Percentiles rank a stretch among this genome's conserved stretches.
Evolutionary conservation across 2,888 invertebrate genomes (phyloP).

Genomic region (Orthosia cruda): DNA sequence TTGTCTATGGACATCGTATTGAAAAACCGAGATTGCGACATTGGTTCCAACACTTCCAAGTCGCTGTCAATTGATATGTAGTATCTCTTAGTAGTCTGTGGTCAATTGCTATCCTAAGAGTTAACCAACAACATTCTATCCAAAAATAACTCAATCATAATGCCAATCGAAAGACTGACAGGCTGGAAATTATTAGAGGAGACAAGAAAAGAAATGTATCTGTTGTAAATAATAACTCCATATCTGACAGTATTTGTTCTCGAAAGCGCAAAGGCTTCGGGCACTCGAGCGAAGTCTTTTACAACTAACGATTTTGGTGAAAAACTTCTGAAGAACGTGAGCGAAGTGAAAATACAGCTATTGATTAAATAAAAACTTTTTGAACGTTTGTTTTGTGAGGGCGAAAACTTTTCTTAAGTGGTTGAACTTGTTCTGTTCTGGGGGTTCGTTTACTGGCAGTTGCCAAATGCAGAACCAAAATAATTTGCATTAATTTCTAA

Average conservation of each 20-base stretch:
- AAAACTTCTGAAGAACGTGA: constrained; percentile 36
- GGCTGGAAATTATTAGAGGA: constrained; percentile 48
- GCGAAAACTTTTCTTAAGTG: constrained; percentile 32
- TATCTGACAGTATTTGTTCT: constrained; percentile 44
- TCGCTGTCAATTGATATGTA: constrained; percentile 18
- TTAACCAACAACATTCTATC: neutral
- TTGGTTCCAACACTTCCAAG: no score
- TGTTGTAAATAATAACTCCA: constrained; percentile 26
- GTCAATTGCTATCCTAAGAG: constrained; percentile 9
- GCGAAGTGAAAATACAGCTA: constrained; percentile 38
- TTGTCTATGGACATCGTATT: no score
- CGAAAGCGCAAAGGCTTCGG: no score
- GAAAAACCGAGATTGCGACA: no score
- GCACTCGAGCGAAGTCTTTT: constrained; percentile 5
- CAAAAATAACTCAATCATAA: constrained; percentile 11
- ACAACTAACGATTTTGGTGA: constrained; percentile 29
- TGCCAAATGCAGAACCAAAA: constrained; percentile 20
- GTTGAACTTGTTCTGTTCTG: constrained; percentile 18
- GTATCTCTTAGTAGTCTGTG: no score
- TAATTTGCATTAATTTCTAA: neutral
- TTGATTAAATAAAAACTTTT: constrained; percentile 53
- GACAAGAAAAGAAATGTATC: constrained; percentile 55
- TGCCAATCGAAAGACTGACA: constrained; percentile 27
- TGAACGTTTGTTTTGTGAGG: constrained; percentile 31
- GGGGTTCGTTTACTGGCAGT: neutral